These are phyloP conservation scores for zebrafish (Danio rerio) DNA, from an alignment of 2,113 vertebrate genomes.

Conservation along the genomic window GRCz12tu NC_133194.1:43302001-43302500, in stretches of 20 bases:
- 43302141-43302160: neutral
- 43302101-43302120: neutral
- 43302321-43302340: slow-evolving; percentile 20
- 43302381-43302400: neutral
- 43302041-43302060: neutral
- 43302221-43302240: slow-evolving; percentile 40
- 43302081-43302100: neutral
- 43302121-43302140: slow-evolving; percentile 14
- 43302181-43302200: neutral
- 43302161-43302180: slow-evolving; percentile 15
- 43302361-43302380: slow-evolving; percentile 31
- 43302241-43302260: slow-evolving; percentile 16
- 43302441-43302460: slow-evolving; percentile 47
- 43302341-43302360: slow-evolving; percentile 29
- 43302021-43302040: neutral
- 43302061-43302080: neutral
- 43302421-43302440: neutral
- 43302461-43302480: slow-evolving; percentile 54
- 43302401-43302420: slow-evolving; percentile 1
- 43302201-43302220: neutral
- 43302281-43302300: slow-evolving; percentile 16
- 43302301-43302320: neutral
- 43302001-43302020: neutral
- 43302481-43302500: slow-evolving; percentile 10
- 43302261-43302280: slow-evolving; percentile 34